phyloP scores from a whole-genome alignment of 92 coral and sea anemone species.

The Zoanthus sociatus region DNA sequence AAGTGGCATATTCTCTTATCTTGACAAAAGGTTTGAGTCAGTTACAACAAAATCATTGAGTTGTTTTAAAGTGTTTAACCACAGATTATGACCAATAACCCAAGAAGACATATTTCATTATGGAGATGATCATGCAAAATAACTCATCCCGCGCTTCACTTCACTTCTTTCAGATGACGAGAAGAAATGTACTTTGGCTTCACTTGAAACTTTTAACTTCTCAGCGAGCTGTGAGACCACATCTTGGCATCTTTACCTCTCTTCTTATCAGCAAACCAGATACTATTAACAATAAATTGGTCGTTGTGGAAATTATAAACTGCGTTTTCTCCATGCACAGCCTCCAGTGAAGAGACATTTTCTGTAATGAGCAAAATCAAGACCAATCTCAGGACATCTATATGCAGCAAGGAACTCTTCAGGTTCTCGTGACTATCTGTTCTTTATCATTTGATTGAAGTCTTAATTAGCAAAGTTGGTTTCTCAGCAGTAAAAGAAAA shows the following conservation, averaged over 20 bases:
- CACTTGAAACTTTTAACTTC: conserved; percentile 29
- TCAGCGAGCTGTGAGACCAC: conserved; percentile 37
- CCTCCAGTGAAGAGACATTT: background rate
- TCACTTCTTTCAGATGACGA: background rate
- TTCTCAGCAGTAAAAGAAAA: conserved; percentile 32
- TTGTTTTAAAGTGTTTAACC: conserved; percentile 30
- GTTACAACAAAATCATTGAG: background rate
- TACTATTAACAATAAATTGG: background rate
- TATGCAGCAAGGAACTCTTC: conserved; percentile 49
- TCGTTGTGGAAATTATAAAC: conserved; percentile 17
- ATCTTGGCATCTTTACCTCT: background rate
- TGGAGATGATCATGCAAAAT: conserved; percentile 24
- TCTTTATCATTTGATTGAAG: conserved; percentile 1
- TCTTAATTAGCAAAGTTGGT: conserved; percentile 20
- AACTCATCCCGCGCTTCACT: background rate
- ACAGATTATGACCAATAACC: conserved; percentile 33
- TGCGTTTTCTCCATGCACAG: conserved; percentile 36
- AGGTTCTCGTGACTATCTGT: conserved; percentile 35
- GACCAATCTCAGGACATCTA: background rate
- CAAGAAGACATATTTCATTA: conserved; percentile 1
- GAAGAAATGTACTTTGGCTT: conserved; percentile 11
- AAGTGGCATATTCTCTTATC: background rate
- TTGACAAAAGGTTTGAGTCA: conserved; percentile 29
- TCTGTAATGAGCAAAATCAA: conserved; percentile 1
- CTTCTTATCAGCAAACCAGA: conserved; percentile 28